These are phyloP conservation scores for Melipona quadrifasciata DNA, from an alignment of 1,140 invertebrate species.

Conservation along the genomic window DNA sequence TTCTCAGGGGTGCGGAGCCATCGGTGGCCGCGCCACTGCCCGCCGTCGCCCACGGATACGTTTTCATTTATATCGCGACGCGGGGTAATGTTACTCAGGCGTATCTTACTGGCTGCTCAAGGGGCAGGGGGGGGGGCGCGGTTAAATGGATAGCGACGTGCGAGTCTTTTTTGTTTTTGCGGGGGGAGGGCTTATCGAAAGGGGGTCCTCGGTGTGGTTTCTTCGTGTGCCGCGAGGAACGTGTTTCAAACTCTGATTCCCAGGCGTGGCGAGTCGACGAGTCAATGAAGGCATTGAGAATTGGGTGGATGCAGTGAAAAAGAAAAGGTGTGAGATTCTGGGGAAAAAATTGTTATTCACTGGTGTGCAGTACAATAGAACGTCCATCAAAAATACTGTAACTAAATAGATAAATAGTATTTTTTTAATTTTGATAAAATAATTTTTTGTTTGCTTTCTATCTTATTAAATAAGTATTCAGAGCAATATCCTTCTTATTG, in stretches of 20 bases:
- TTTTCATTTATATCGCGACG: conserved; percentile 64
- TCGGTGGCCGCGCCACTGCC: conserved; percentile 20
- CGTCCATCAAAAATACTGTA: too few relatives aligned
- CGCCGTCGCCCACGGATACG: conserved; percentile 17
- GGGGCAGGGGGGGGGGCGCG: conserved; percentile 32
- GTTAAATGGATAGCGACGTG: conserved; percentile 56
- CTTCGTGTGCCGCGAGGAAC: conserved; percentile 1
- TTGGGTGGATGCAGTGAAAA: too few relatives aligned
- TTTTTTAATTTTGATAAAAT: too few relatives aligned
- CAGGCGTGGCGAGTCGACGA: not conserved
- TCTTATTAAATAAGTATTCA: too few relatives aligned
- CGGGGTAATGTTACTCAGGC: conserved; percentile 60
- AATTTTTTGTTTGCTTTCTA: too few relatives aligned
- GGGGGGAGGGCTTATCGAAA: conserved; percentile 52
- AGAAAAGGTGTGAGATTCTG: not conserved
- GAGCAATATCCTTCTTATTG: too few relatives aligned
- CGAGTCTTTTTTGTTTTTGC: conserved; percentile 38
- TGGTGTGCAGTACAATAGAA: too few relatives aligned
- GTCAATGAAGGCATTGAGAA: not conserved
- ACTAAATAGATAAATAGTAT: too few relatives aligned
- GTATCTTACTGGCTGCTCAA: conserved; percentile 33
- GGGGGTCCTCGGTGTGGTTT: conserved; percentile 10
- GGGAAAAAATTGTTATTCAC: too few relatives aligned
- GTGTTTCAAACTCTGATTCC: not conserved
- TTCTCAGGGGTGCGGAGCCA: not conserved